Evolutionary conservation across 2,888 invertebrate species (phyloP).

Genomic region (Maniola hyperantus): DNA sequence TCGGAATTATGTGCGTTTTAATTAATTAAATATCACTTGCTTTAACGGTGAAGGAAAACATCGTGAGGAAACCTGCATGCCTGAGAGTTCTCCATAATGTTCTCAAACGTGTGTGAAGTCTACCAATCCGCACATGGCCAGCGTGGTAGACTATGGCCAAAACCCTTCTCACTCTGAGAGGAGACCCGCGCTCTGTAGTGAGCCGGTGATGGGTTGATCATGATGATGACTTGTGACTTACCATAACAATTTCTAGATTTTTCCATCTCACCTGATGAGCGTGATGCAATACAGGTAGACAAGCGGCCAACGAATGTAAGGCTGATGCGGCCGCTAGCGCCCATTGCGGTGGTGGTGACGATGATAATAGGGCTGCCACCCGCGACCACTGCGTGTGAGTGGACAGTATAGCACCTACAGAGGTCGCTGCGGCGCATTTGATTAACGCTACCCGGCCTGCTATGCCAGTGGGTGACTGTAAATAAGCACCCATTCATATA

Average conservation of each 20-base stretch:
- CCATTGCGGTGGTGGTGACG: conserved; percentile 54
- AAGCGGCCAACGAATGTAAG: conserved; percentile 58
- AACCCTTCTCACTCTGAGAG: too few species aligned
- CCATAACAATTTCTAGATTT: neutral
- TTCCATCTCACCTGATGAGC: conserved; percentile 30
- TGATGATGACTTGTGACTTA: neutral
- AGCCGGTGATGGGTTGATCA: too few species aligned
- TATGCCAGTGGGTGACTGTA: conserved; percentile 63
- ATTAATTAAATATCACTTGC: too few species aligned
- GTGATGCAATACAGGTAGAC: conserved; percentile 56
- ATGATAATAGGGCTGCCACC: conserved; percentile 47
- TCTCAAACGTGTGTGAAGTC: too few species aligned
- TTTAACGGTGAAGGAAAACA: too few species aligned
- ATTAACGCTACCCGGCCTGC: conserved; percentile 60
- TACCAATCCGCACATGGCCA: too few species aligned
- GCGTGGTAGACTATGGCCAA: too few species aligned
- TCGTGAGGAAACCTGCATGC: too few species aligned
- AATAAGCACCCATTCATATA: neutral
- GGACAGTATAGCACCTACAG: conserved; percentile 55
- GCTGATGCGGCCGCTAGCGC: conserved; percentile 44
- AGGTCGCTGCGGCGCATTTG: conserved; percentile 47
- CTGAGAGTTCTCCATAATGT: too few species aligned
- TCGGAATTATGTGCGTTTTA: too few species aligned
- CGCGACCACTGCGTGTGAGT: conserved; percentile 51
- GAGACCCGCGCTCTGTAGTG: too few species aligned